phyloP scores from a whole-genome alignment of 2,797 vertebrate species.

The Fratercula arctica region DNA sequence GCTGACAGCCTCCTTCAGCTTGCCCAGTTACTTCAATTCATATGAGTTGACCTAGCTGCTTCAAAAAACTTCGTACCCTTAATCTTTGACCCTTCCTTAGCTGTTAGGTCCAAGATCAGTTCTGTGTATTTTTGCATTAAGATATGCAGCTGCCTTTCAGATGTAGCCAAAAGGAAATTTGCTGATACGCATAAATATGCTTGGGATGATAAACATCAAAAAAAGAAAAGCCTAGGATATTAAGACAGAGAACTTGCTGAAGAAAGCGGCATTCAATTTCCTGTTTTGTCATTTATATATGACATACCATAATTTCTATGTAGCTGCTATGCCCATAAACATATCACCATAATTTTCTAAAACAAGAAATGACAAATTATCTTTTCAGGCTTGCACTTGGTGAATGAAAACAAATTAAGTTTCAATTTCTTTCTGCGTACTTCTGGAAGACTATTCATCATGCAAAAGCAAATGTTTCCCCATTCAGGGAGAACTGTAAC shows the following conservation, averaged over 20 bases:
- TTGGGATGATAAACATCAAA: conserved; percentile 69
- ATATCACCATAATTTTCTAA: conserved; percentile 59
- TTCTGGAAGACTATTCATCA: conserved; percentile 67
- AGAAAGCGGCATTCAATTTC: conserved; percentile 73
- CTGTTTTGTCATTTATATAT: conserved; percentile 68
- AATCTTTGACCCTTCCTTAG: neutral
- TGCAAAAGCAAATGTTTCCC: conserved; percentile 44
- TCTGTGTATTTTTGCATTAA: conserved; percentile 44
- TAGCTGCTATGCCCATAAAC: conserved; percentile 61
- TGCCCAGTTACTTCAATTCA: neutral
- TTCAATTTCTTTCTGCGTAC: conserved; percentile 67
- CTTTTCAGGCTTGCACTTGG: conserved; percentile 65
- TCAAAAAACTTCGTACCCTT: neutral
- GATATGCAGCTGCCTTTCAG: conserved; percentile 67
- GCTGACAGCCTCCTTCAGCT: neutral
- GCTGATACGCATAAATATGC: conserved; percentile 71
- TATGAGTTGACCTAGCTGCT: neutral
- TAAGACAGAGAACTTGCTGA: conserved; percentile 42
- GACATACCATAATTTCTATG: conserved; percentile 62
- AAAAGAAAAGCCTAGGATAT: conserved; percentile 66
- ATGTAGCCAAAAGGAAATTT: conserved; percentile 72
- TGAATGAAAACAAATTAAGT: conserved; percentile 76
- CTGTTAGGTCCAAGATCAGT: conserved; percentile 36
- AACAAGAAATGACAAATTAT: conserved; percentile 75
- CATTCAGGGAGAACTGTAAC: conserved; percentile 34